Base-by-base conservation (phyloP, 1,140 invertebrate genomes). In the Amphibalanus amphitrite region DNA sequence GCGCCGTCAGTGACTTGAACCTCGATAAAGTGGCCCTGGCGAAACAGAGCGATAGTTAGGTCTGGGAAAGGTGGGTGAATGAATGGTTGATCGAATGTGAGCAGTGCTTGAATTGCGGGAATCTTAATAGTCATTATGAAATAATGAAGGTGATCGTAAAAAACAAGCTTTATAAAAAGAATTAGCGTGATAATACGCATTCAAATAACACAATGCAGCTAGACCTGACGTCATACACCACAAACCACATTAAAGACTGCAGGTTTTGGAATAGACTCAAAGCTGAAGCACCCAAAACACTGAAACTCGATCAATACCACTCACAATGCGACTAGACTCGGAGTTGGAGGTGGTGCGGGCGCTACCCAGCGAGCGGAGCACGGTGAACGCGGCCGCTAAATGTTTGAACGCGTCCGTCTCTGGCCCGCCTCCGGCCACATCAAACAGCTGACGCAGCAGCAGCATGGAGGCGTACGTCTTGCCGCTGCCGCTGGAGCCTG, bases 401-500 rank as follows among this genome's bases (percentile, higher is more conserved):
- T 96, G 93, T 82, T 95, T 96, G 79, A 95, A 97, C n/a, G 93
- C 91, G 81, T 96, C 93, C 1, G 93, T 96, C 82, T 95, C 93
- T 0, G 91, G 89, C 23, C 93, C 93, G 69, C 93, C 93, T 67
- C 93, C 93, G 26, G 93, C 93, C 69, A 93, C 89, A 78, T 94
- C 92, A 82, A 95, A 96, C 73, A 97, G 79, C 78, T 95, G 90
- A 73, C 92, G 84, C 68, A 96, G 83, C 75, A 96, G 82, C 75
- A 94, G 81, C 92, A 95, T 95, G 1, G 92, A 94, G 68, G 91
- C 89, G 79, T 93, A 91, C 30, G 93, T 96, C 82, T 97, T 97
- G 0, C 94, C 94, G n/a, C 91, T 93, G 20, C 93, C 94, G 77
- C 90, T 93, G 40, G 90, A 91, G 33, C 93, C 91, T 92, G 76